A percentile compares a stretch with the other conserved stretches of the same genome.
Conservation (phyloP, 2,797 vertebrate genomes). For the Stomatorhinus walkeri region DNA sequence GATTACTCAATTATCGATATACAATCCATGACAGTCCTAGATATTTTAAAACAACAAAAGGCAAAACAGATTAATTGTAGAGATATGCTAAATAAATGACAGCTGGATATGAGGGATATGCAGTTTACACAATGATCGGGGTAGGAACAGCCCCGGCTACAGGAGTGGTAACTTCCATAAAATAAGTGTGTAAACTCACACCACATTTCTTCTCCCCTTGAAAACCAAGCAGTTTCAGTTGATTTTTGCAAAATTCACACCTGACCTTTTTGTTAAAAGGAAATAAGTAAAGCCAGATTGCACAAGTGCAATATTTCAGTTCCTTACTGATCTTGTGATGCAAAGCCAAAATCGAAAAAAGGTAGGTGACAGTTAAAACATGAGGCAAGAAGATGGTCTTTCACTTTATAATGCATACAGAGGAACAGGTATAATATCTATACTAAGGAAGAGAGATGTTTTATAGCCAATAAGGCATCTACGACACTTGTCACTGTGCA, state of each 20-base stretch:
- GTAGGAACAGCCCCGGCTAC: background rate
- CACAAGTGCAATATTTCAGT: background rate
- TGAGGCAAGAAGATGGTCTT: background rate
- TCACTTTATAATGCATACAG: background rate
- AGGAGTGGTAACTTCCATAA: background rate
- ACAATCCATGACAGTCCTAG: background rate
- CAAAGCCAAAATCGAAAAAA: background rate
- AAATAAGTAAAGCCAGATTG: background rate
- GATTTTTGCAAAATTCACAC: background rate
- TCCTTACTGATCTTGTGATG: background rate
- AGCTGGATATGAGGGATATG: background rate
- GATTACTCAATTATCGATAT: background rate
- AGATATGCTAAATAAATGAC: background rate
- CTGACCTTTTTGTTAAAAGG: background rate
- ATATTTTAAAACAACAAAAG: background rate
- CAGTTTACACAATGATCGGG: background rate
- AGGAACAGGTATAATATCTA: background rate
- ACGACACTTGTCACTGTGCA: background rate
- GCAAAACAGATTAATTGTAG: background rate
- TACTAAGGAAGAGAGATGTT: background rate
- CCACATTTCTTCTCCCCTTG: background rate
- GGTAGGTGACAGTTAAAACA: background rate
- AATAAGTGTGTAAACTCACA: background rate
- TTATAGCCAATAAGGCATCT: background rate
- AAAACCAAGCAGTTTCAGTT: background rate